Conservation (phyloP, 2,797 vertebrate species). For the Eleutherodactylus coqui region DNA sequence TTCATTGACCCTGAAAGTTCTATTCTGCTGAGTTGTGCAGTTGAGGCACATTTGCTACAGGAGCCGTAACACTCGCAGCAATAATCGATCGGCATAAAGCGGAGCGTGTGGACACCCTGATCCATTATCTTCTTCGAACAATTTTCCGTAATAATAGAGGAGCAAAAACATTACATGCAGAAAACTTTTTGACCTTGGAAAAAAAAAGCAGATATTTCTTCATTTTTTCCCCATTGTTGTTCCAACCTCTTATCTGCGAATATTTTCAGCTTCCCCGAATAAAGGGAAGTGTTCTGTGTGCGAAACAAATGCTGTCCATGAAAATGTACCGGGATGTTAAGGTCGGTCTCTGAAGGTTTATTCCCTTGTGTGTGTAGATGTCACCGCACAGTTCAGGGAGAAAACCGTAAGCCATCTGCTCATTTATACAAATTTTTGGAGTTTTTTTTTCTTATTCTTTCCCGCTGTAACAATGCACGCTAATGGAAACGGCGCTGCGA, state of each 20-base stretch:
- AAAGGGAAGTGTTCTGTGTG: neutral
- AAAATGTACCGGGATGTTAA: neutral
- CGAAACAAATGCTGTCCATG: neutral
- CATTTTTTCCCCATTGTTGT: neutral
- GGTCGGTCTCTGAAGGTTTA: constrained; percentile 8
- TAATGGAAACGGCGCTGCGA: constrained; percentile 3
- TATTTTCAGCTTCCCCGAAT: neutral
- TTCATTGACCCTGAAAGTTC: no score
- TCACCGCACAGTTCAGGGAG: neutral
- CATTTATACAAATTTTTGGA: neutral
- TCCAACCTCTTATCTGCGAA: neutral
- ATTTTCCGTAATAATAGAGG: no score
- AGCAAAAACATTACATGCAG: neutral
- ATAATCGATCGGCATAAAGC: no score
- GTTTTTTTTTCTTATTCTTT: neutral
- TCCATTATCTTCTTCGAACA: no score
- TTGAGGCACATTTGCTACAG: no score
- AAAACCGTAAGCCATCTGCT: constrained; percentile 5
- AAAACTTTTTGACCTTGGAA: neutral
- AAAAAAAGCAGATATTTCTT: no score
- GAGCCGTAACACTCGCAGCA: neutral
- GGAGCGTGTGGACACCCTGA: no score
- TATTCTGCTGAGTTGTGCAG: no score
- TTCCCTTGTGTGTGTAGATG: neutral
- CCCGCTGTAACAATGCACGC: neutral